Conservation (phyloP, 2,888 invertebrate genomes). For the Drosophila stalkeri region DNA sequence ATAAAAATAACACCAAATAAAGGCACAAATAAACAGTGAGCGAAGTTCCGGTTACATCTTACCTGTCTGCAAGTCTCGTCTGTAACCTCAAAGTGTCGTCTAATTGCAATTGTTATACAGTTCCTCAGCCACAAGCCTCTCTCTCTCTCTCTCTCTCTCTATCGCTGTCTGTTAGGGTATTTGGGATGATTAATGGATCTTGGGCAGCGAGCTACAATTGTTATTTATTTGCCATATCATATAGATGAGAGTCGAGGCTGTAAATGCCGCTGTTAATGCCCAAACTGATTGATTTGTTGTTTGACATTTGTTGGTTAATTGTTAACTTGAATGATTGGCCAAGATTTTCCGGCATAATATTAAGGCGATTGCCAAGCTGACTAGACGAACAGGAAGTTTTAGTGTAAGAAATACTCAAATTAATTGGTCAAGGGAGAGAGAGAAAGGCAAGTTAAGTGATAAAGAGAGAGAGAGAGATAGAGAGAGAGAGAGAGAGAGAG, state of each 20-base stretch:
- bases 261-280: conserved; percentile 45
- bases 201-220: conserved; percentile 18
- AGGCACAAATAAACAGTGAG: conserved; percentile 17
- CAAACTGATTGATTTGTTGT: conserved; percentile 72
- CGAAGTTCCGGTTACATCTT: conserved; percentile 9
- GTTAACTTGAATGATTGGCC: conserved; percentile 77
- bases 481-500: not conserved
- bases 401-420: conserved; percentile 25
- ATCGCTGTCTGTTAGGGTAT: not conserved
- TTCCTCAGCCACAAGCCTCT: not conserved
- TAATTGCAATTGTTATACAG: conserved; percentile 17
- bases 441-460: not conserved
- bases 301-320: conserved; percentile 67
- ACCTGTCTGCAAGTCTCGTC: conserved; percentile 21
- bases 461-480: not conserved
- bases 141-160: not conserved
- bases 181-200: conserved; percentile 67
- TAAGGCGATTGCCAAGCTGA: conserved; percentile 67
- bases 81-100: conserved; percentile 11
- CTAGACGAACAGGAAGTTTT: conserved; percentile 50
- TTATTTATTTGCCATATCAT: conserved; percentile 39
- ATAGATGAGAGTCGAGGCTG: conserved; percentile 14
- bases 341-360: conserved; percentile 40
- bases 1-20: conserved; percentile 20
- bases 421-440: conserved; percentile 24